Percentiles rank a stretch among this genome's conserved stretches.
These are phyloP conservation scores for Netelia virgata DNA, from an alignment of 2,888 invertebrate species.

Conservation along the genomic window DNA sequence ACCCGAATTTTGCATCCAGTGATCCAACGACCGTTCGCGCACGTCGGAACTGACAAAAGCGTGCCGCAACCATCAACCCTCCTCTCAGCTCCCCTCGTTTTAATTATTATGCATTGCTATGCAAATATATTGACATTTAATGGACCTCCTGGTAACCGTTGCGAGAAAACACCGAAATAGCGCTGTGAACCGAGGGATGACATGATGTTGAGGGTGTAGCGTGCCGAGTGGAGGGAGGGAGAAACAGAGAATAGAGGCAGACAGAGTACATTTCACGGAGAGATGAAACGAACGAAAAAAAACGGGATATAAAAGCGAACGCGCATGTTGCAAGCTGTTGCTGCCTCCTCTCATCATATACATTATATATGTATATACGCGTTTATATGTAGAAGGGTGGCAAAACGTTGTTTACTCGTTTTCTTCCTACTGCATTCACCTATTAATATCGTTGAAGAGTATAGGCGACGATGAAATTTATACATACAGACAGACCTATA, in stretches of 20 bases:
- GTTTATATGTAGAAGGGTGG: constrained; percentile 7
- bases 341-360: constrained; percentile 42
- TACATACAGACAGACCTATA: constrained; percentile 2
- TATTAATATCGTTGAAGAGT: constrained; percentile 66
- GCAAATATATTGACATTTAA: constrained; percentile 81
- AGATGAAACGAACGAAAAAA: constrained; percentile 58
- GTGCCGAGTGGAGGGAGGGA: constrained; percentile 46
- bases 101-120: constrained; percentile 82
- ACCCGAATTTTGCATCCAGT: constrained; percentile 45
- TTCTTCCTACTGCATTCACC: constrained; percentile 49
- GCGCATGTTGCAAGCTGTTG: constrained; percentile 66
- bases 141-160: constrained; percentile 71
- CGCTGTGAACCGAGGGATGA: constrained; percentile 24
- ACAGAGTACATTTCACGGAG: constrained; percentile 51
- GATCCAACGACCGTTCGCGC: constrained; percentile 32
- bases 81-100: constrained; percentile 67
- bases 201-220: constrained; percentile 53
- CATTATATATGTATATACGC: background rate
- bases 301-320: constrained; percentile 60
- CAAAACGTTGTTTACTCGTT: constrained; percentile 65
- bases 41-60: constrained; percentile 33
- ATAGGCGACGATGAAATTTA: constrained; percentile 22
- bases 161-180: constrained; percentile 44
- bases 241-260: constrained; percentile 33
- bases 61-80: constrained; percentile 42